Base-by-base conservation (phyloP, 2,888 invertebrate genomes). In the Scaptomyza reducta region DNA sequence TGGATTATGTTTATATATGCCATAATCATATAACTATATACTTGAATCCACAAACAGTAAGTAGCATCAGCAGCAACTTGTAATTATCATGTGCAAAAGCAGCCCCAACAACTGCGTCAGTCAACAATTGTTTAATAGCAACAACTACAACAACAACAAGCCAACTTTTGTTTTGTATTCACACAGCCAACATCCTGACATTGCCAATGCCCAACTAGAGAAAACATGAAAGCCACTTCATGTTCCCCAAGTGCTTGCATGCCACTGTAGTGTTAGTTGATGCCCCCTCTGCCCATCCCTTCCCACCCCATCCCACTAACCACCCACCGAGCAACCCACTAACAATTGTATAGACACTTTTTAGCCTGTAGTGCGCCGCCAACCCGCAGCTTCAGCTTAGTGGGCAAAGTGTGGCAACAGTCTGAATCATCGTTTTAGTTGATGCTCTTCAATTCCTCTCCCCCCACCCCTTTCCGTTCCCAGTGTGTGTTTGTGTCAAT, bases 31-130 rank as follows among this genome's bases (percentile, higher is more conserved):
- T 33, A 42, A 29, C 33, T 22, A 11, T 49, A 35, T 18, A 31
- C 35, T 46, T 42, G 16, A 33, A 50, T 45, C 47, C 60, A 84
- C 77, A 80, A 62, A 80, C 73, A 60, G 56, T 59, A 57, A 41
- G 53, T 95, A 57, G 94, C 16, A 25, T 93, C 97, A 87, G 93
- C 97, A 79, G 97, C 98, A 91, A 97, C 97, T 90, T 98, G 98
- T 88, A 98, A 98, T 11, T 77, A 77, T 69, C 70, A 75, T 44
- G 62, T 49, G 11, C n/a, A n/a, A n/a, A n/a, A n/a, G n/a, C n/a
- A n/a, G n/a, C n/a, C n/a, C n/a, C 47, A 33, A 33, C 41, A 25
- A 22, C 47, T 41, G 56, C 59, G 38, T 56, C 51, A 69, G 70
- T 50, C 66, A 74, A 69, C 79, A 79, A 75, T 86, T 73, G 80